Percentiles rank a stretch among this genome's conserved stretches.
These are phyloP conservation scores for Macquaria ambigua DNA, from an alignment of 2,113 vertebrate genomes.

Conservation along the genomic window DNA sequence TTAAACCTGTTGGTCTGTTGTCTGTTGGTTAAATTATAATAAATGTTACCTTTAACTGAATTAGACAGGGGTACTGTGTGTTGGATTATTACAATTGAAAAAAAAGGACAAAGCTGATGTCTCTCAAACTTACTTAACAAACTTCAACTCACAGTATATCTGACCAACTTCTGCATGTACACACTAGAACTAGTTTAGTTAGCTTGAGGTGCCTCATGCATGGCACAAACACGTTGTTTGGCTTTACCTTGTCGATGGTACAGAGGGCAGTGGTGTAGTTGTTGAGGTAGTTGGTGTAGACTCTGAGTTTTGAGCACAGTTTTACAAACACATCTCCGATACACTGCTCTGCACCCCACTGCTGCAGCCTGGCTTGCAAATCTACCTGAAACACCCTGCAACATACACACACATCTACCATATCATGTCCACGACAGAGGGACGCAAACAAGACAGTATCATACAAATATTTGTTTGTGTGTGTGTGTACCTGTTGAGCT, in stretches of 20 bases:
- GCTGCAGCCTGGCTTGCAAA: conserved; percentile 80
- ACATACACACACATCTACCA: neutral
- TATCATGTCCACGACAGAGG: neutral
- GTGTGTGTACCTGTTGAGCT: conserved; percentile 81
- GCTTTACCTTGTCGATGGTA: conserved; percentile 87
- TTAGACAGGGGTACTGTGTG: neutral
- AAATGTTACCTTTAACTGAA: neutral
- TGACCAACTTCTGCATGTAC: neutral
- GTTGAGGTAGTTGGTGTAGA: conserved; percentile 88
- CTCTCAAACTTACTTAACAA: neutral
- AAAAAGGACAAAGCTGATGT: neutral
- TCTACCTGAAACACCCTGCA: conserved; percentile 81
- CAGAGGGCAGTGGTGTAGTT: conserved; percentile 86
- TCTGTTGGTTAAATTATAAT: neutral
- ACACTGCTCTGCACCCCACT: conserved; percentile 86
- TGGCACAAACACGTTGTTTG: neutral
- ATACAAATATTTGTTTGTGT: neutral
- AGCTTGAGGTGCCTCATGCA: neutral
- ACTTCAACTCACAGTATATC: neutral
- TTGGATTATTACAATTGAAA: neutral
- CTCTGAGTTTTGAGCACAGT: conserved; percentile 83
- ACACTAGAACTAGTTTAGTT: neutral
- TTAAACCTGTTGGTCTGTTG: too few relatives aligned
- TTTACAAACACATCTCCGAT: conserved; percentile 85
- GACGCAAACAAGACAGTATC: neutral